Conservation (phyloP, 2,888 invertebrate genomes). For the Cetonia aurata region DNA sequence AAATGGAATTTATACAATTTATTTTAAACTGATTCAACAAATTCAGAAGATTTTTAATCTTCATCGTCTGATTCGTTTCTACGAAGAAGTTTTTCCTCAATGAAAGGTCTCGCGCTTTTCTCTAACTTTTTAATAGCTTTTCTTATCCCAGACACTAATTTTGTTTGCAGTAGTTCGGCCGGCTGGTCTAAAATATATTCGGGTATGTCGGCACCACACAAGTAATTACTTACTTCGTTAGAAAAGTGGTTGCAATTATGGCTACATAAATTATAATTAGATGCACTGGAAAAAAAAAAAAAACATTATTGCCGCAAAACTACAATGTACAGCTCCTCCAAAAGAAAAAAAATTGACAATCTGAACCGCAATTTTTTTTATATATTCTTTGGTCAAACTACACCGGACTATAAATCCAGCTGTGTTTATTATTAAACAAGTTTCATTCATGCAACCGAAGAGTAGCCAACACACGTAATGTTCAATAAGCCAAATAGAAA, state of each 20-base stretch:
- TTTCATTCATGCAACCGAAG: no score
- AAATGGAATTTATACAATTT: constrained; percentile 38
- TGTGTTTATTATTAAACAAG: no score
- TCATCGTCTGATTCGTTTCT: constrained; percentile 8
- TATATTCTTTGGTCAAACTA: no score
- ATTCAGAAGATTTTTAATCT: constrained; percentile 1
- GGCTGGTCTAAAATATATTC: constrained; percentile 9
- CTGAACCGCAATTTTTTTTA: no score
- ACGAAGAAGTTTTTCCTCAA: constrained; percentile 7
- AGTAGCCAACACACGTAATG: no score
- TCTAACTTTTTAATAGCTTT: background rate
- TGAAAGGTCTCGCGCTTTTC: constrained; percentile 16
- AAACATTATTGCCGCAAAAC: background rate
- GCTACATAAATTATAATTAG: background rate
- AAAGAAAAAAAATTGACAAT: no score
- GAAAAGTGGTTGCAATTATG: constrained; percentile 23
- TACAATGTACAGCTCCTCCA: no score
- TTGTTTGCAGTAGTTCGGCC: background rate
- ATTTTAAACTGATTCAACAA: background rate
- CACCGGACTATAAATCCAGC: no score
- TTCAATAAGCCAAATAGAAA: no score
- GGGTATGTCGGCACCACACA: constrained; percentile 2
- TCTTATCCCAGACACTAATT: background rate
- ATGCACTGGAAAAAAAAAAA: constrained; percentile 6
- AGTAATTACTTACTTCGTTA: constrained; percentile 1